Conservation (phyloP, 2,888 invertebrate genomes). For the Orthosia gracilis region DNA sequence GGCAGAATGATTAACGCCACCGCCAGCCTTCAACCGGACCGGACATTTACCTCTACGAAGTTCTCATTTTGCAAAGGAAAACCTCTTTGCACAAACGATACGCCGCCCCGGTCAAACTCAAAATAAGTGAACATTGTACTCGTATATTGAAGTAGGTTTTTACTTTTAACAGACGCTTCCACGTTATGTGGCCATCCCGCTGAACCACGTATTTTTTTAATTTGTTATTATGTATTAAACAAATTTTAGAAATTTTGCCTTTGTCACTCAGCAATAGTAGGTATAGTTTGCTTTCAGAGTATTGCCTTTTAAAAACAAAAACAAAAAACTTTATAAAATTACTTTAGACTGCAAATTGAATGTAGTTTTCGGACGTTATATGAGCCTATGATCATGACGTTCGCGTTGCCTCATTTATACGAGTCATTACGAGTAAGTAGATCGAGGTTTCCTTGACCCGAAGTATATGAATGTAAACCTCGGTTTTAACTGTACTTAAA, state of each 20-base stretch:
- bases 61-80: conserved; percentile 6
- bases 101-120: too few relatives aligned
- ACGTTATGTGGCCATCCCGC: too few relatives aligned
- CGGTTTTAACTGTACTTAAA: conserved; percentile 8
- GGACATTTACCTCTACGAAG: conserved; percentile 22
- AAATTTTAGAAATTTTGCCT: too few relatives aligned
- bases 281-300: too few relatives aligned
- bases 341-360: background rate
- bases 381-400: background rate
- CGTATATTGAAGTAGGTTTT: too few relatives aligned
- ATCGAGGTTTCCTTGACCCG: conserved; percentile 54
- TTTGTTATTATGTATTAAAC: too few relatives aligned
- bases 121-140: background rate
- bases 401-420: conserved; percentile 25
- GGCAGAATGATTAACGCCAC: background rate
- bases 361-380: background rate
- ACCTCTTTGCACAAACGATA: conserved; percentile 14
- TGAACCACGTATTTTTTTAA: too few relatives aligned
- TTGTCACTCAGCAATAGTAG: too few relatives aligned
- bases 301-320: too few relatives aligned
- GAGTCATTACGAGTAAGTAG: too few relatives aligned
- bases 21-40: conserved; percentile 24
- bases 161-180: too few relatives aligned
- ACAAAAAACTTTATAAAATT: too few relatives aligned
- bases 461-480: conserved; percentile 12